Evolutionary conservation across 2,888 invertebrate species (phyloP).

Genomic region (Chrysopilus asiliformis): DNA sequence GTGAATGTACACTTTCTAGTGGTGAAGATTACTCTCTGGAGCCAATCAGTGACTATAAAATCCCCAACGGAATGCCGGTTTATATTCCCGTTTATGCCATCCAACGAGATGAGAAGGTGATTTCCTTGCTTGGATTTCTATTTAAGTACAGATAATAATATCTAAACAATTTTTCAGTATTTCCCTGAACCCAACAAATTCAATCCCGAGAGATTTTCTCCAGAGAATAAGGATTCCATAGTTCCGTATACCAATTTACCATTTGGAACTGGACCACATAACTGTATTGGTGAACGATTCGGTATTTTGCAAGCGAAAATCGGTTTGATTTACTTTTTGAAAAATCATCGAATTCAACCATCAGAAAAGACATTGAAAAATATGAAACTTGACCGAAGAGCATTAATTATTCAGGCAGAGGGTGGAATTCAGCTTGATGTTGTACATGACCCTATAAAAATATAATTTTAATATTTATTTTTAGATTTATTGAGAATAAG

Average conservation of each 20-base stretch:
- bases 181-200: conserved; percentile 30
- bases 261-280: conserved; percentile 33
- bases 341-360: conserved; percentile 27
- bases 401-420: conserved; percentile 28
- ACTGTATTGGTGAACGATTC: conserved; percentile 35
- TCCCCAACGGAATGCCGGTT: conserved; percentile 18
- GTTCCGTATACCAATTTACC: conserved; percentile 32
- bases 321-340: conserved; percentile 29
- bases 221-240: conserved; percentile 26
- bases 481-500: no score
- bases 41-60: conserved; percentile 14
- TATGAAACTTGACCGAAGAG: conserved; percentile 28
- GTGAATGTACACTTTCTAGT: conserved; percentile 10
- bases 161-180: conserved; percentile 20
- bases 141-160: conserved; percentile 12
- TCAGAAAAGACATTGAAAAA: conserved; percentile 22
- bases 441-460: conserved; percentile 8
- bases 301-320: conserved; percentile 31
- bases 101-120: conserved; percentile 17
- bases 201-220: conserved; percentile 32
- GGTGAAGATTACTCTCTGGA: conserved; percentile 14
- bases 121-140: conserved; percentile 5
- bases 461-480: neutral
- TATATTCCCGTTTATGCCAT: conserved; percentile 16
- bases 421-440: conserved; percentile 28